phyloP scores from a whole-genome alignment of 2,113 vertebrate genomes.

The Mustela lutreola region DNA sequence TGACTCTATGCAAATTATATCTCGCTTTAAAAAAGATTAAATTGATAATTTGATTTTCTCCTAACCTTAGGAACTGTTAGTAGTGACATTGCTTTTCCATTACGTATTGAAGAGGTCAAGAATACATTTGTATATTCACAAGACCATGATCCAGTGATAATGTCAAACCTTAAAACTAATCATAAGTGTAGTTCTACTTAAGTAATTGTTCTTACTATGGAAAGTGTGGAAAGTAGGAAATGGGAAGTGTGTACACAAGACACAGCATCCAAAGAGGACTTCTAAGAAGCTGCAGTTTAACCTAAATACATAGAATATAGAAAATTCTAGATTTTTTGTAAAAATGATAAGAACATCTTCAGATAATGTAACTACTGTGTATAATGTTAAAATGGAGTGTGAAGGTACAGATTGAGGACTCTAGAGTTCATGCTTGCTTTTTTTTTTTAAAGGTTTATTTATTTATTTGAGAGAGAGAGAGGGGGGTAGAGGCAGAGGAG shows the following conservation, averaged over 20 bases:
- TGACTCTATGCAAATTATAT: not conserved
- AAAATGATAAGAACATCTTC: slow-evolving; percentile 49
- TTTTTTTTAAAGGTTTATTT: not conserved
- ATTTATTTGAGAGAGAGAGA: not conserved
- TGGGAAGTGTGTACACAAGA: not conserved
- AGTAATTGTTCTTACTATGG: slow-evolving; percentile 1
- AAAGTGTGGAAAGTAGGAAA: not conserved
- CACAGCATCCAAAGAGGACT: slow-evolving; percentile 23
- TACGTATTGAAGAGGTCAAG: not conserved
- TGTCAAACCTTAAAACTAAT: slow-evolving; percentile 52
- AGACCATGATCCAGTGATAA: slow-evolving; percentile 63
- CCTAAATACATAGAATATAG: slow-evolving; percentile 38
- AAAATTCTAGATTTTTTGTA: not conserved
- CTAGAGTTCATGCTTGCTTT: slow-evolving; percentile 76
- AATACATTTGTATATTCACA: not conserved
- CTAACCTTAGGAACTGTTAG: not conserved
- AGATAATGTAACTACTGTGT: not conserved
- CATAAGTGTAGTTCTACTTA: slow-evolving; percentile 57
- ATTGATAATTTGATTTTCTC: slow-evolving; percentile 9
- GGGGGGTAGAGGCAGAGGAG: not conserved
- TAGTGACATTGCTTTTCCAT: not conserved
- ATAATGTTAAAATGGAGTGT: slow-evolving; percentile 46
- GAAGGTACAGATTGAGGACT: slow-evolving; percentile 77
- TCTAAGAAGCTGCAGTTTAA: slow-evolving; percentile 22
- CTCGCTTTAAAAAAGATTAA: not conserved